Conservation (phyloP, 2,113 vertebrate genomes). For the Eptesicus fuscus region DNA sequence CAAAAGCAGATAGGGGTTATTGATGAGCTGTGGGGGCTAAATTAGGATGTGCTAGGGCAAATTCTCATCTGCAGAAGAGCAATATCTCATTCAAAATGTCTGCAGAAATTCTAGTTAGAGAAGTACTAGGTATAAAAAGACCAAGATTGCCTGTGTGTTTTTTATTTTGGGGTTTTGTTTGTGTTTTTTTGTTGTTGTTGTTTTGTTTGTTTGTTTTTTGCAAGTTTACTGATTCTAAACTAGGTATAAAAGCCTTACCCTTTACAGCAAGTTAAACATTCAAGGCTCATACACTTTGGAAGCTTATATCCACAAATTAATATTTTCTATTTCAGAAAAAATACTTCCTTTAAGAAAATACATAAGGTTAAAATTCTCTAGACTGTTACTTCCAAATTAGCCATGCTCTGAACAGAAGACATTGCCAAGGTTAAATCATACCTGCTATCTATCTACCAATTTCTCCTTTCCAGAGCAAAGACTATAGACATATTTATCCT, state of each 20-base stretch:
- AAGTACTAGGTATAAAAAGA: not conserved
- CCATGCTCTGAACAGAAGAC: not conserved
- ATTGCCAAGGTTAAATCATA: not conserved
- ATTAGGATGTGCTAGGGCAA: not conserved
- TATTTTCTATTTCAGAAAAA: constrained; percentile 19
- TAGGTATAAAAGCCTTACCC: not conserved
- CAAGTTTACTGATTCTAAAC: constrained; percentile 15
- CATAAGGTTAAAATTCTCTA: not conserved
- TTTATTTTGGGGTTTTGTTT: not conserved
- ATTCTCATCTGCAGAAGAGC: not conserved
- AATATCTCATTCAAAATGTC: not conserved
- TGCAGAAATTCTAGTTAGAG: not conserved
- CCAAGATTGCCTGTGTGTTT: not conserved
- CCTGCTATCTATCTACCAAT: not conserved
- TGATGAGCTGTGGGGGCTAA: not conserved
- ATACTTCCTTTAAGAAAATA: constrained; percentile 28
- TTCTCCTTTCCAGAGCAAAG: constrained; percentile 4
- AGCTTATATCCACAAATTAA: not conserved
- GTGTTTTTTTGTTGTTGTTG: not conserved
- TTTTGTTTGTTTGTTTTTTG: not conserved
- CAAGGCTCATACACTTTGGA: not conserved
- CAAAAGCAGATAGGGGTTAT: not conserved
- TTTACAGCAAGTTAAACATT: constrained; percentile 8
- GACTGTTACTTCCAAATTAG: not conserved
- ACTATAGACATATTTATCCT: not conserved